Conservation (phyloP, 53 echinoderm and acorn worm genomes). For the Astropecten irregularis region DNA sequence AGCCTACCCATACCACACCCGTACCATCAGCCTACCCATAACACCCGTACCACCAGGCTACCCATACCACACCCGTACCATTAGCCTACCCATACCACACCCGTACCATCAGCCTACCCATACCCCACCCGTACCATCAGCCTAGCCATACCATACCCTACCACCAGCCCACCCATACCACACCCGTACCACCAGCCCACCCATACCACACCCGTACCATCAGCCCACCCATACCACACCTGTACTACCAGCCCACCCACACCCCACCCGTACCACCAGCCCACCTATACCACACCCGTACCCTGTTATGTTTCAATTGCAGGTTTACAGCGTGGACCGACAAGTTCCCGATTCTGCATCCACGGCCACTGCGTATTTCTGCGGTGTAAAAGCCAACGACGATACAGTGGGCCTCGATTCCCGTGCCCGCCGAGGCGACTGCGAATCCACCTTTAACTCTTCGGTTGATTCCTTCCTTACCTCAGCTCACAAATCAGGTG, state of each 20-base stretch:
- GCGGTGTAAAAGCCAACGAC: conserved; percentile 81
- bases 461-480: conserved; percentile 70
- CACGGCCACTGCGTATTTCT: conserved; percentile 82
- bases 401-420: conserved; percentile 73
- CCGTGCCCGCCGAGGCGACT: conserved; percentile 38
- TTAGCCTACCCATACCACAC: neutral
- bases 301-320: neutral
- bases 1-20: neutral
- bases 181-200: neutral
- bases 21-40: neutral
- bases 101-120: neutral
- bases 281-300: neutral
- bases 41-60: neutral
- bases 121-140: neutral
- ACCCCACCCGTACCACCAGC: neutral
- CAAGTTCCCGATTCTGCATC: conserved; percentile 84
- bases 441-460: conserved; percentile 52
- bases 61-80: neutral
- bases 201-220: neutral
- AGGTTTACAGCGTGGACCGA: conserved; percentile 87
- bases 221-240: neutral
- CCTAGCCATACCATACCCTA: neutral
- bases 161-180: neutral
- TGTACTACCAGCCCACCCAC: neutral
- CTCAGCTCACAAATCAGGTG: conserved; percentile 69